Evolutionary conservation across 2,113 vertebrate species (phyloP).

Genomic region (Istiophorus platypterus): DNA sequence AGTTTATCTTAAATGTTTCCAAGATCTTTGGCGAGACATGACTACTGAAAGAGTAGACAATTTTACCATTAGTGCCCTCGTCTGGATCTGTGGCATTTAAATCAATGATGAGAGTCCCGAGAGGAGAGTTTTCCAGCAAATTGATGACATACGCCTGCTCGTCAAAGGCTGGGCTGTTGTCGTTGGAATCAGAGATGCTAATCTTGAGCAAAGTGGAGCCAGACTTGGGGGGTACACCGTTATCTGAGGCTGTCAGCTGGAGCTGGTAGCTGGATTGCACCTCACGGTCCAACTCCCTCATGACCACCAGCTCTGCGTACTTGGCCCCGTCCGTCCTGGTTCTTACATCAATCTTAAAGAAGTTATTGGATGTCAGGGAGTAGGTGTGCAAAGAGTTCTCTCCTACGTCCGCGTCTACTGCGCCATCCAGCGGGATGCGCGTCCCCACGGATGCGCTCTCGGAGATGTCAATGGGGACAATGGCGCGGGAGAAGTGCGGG

Average conservation of each 20-base stretch:
- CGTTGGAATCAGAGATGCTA: slow-evolving; percentile 96
- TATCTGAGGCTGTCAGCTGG: slow-evolving; percentile 92
- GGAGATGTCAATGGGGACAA: slow-evolving; percentile 95
- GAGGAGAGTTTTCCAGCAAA: slow-evolving; percentile 89
- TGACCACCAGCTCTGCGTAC: slow-evolving; percentile 94
- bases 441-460: slow-evolving; percentile 96
- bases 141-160: slow-evolving; percentile 90
- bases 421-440: slow-evolving; percentile 93
- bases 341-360: slow-evolving; percentile 92
- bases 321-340: slow-evolving; percentile 95
- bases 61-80: slow-evolving; percentile 96
- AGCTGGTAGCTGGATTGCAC: slow-evolving; percentile 91
- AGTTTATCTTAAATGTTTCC: slow-evolving; percentile 94
- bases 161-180: slow-evolving; percentile 96
- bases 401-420: slow-evolving; percentile 94
- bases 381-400: slow-evolving; percentile 95
- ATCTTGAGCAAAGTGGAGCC: slow-evolving; percentile 95
- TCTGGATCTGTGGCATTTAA: slow-evolving; percentile 98
- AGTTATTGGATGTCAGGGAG: slow-evolving; percentile 91
- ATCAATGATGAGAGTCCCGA: slow-evolving; percentile 92
- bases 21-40: slow-evolving; percentile 93
- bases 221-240: slow-evolving; percentile 90
- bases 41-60: slow-evolving; percentile 95
- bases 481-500: slow-evolving; percentile 92
- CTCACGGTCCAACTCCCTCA: slow-evolving; percentile 92